These are phyloP conservation scores for Chrysochloris asiatica DNA, from an alignment of 2,113 vertebrate genomes.

Conservation along the genomic window DNA sequence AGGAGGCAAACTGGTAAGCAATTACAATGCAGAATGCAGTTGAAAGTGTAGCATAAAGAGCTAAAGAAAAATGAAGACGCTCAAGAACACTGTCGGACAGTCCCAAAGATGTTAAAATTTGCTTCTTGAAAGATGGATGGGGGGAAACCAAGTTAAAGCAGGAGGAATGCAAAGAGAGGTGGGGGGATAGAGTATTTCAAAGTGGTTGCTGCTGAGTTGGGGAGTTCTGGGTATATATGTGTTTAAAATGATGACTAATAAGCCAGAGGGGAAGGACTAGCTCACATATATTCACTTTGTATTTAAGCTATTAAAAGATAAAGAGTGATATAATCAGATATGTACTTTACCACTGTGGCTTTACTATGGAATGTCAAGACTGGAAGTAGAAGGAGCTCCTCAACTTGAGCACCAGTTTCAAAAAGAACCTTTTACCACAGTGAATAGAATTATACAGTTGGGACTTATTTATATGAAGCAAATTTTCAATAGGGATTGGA, in stretches of 20 bases:
- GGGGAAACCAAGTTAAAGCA: neutral
- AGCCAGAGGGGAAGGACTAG: neutral
- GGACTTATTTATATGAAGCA: neutral
- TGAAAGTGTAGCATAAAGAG: conserved; percentile 3
- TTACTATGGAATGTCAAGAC: conserved; percentile 12
- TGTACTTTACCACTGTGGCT: neutral
- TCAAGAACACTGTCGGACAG: neutral
- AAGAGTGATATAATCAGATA: neutral
- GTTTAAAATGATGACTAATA: neutral
- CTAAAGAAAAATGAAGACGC: neutral
- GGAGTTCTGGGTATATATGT: neutral
- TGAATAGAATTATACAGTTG: neutral
- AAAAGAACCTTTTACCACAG: neutral
- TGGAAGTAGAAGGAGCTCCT: neutral
- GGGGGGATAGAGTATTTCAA: neutral
- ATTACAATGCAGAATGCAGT: neutral
- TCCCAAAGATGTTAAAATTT: conserved; percentile 3
- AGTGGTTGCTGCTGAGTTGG: neutral
- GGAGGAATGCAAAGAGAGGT: neutral
- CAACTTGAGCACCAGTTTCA: neutral
- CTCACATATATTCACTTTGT: neutral
- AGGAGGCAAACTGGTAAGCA: neutral
- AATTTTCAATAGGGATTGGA: conserved; percentile 6
- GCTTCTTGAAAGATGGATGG: neutral
- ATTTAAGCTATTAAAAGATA: neutral